A percentile compares a stretch with the other conserved stretches of the same genome.
Evolutionary conservation across 2,797 vertebrate genomes (phyloP).

Genomic region (Anguilla pacifica): DNA sequence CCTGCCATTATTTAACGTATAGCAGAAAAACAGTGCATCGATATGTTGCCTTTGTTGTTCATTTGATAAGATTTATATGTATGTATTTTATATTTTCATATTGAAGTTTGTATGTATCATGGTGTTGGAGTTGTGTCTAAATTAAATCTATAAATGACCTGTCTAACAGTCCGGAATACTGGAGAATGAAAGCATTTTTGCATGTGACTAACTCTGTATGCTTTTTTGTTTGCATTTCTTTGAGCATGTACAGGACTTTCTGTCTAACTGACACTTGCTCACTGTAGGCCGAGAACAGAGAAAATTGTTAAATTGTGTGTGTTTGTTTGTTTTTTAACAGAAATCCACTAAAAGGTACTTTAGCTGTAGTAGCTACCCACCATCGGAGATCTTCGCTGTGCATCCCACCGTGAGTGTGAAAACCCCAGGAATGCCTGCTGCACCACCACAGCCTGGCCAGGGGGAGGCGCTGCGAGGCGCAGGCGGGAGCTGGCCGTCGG

Average conservation of each 20-base stretch:
- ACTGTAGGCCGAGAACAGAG: not conserved
- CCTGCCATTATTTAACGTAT: too few relatives aligned
- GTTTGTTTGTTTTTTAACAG: not conserved
- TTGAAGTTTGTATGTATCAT: not conserved
- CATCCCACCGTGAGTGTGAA: not conserved
- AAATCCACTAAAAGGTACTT: not conserved
- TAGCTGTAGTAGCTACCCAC: not conserved
- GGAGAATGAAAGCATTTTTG: not conserved
- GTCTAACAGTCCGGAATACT: not conserved
- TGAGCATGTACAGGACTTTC: not conserved
- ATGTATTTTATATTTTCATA: not conserved
- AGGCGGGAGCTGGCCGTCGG: not conserved
- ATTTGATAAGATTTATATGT: not conserved
- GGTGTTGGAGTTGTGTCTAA: not conserved
- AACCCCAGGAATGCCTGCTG: conserved; percentile 56
- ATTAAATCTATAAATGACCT: not conserved
- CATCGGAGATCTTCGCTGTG: not conserved
- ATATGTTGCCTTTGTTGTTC: not conserved
- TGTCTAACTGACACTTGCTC: not conserved
- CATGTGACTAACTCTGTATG: not conserved
- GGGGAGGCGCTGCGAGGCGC: conserved; percentile 54
- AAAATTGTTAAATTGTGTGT: not conserved
- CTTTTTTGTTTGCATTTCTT: not conserved
- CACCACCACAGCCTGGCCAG: conserved; percentile 50
- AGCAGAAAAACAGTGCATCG: not conserved